phyloP scores from a whole-genome alignment of 2,797 vertebrate genomes.

The Thripadectes ignobilis region DNA sequence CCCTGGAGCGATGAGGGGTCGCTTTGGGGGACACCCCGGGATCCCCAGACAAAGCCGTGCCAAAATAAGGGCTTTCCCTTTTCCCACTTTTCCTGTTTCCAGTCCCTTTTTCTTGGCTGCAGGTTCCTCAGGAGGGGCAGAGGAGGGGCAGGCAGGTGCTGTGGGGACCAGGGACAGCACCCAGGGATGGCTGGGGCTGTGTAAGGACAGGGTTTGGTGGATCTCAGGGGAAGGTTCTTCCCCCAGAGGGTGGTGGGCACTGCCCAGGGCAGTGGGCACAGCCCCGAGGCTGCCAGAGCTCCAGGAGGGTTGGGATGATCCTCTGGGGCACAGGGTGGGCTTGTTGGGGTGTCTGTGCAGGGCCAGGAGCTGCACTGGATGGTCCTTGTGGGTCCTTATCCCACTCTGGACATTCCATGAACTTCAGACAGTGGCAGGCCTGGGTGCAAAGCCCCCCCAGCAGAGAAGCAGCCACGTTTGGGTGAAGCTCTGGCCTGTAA shows the following conservation, averaged over 20 bases:
- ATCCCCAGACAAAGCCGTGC: background rate
- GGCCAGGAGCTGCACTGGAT: rapidly evolving
- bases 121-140: background rate
- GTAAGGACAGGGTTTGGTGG: rapidly evolving
- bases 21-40: background rate
- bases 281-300: background rate
- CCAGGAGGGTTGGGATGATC: rapidly evolving
- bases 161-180: too few species aligned
- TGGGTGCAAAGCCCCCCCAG: background rate
- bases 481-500: background rate
- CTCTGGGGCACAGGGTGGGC: background rate
- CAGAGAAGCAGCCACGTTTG: background rate
- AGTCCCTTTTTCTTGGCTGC: background rate
- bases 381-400: background rate
- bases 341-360: background rate
- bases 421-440: background rate
- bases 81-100: background rate
- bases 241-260: background rate
- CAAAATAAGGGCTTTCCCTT: background rate
- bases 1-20: background rate
- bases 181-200: rapidly evolving
- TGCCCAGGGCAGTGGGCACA: background rate
- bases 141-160: too few species aligned
- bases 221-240: background rate
- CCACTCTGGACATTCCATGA: background rate